Base-by-base conservation (phyloP, 2,113 vertebrate species). In the Nibea coibor region DNA sequence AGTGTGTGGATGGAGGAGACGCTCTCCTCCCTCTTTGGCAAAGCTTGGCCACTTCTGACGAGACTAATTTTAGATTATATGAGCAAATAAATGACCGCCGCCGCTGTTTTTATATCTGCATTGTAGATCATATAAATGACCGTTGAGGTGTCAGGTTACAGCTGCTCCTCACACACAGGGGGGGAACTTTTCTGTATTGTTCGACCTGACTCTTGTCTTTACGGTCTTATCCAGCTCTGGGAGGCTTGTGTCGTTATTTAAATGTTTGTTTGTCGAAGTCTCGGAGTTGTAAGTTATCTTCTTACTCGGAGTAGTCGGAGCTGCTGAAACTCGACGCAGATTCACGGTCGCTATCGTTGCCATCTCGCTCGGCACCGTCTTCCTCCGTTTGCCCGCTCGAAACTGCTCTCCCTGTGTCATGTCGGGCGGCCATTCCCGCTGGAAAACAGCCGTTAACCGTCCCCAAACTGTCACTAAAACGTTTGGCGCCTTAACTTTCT, bases 271-370 rank as follows among this genome's bases (percentile, higher is more conserved):
- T 45, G 64, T 72, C 45, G 54, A 15, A 5, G 16, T 28, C 28
- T 28, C 10, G 1, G 8, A 54, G n/a, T 61, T 4, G 31, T 35
- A 57, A 45, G 47, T 5, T 4, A 28, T 43, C 31, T 22, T 82
- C 92, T 95, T 93, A 96, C 95, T 95, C 92, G 1, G 92, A 92
- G 86, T 39, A 78, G 72, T 90, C 91, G 78, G 89, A 90, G 87
- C 77, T 42, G 84, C 78, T 88, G 88, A 68, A 89, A 87, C 83
- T 89, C 78, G 88, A 86, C 3, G 84, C 67, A 19, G 90, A 92
- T 17, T 78, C 91, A 19, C 75, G 3, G 56, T 91, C 87, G 28
- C 80, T 88, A 7, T 51, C 79, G 39, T 9, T n/a, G 48, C 35
- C 8, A 39, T 66, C 82, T 1, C 50, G 61, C 0, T 69, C 84